Percentiles rank a stretch among this genome's conserved stretches.
These are phyloP conservation scores for Leucoraja ocellata DNA, from an alignment of 2,797 vertebrate species.

Conservation along the genomic window DNA sequence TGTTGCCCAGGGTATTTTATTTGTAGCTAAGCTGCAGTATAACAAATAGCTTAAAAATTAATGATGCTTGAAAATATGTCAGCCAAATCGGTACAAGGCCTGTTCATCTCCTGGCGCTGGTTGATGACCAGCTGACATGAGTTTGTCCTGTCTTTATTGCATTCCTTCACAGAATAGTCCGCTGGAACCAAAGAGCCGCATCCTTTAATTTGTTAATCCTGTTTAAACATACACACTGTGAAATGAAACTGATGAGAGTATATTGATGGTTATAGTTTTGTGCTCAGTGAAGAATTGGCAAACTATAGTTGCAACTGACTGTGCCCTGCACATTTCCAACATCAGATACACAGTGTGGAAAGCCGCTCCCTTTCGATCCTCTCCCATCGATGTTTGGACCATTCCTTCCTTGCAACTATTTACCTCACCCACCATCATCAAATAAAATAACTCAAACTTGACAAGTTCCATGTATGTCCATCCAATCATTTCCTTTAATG, in stretches of 20 bases:
- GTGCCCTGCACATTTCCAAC: neutral
- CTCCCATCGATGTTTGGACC: neutral
- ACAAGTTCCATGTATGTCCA: neutral
- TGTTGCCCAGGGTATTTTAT: neutral
- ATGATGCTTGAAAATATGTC: neutral
- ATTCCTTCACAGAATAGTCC: neutral
- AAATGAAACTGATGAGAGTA: neutral
- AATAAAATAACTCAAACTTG: neutral
- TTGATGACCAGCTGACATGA: neutral
- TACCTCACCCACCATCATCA: neutral
- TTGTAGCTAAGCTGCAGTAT: neutral
- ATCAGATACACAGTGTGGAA: neutral
- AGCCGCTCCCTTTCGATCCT: neutral
- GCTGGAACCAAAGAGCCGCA: neutral
- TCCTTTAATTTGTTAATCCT: neutral
- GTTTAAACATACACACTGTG: neutral
- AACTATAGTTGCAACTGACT: no score
- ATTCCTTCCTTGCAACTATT: neutral
- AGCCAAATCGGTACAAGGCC: neutral
- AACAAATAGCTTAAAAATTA: neutral
- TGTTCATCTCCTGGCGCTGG: neutral
- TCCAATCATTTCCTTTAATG: neutral
- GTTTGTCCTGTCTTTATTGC: no score
- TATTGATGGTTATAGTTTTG: neutral
- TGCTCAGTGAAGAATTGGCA: neutral